These are phyloP conservation scores for Mus spretus DNA, from an alignment of 2,797 vertebrate species.

Conservation along the genomic window DNA sequence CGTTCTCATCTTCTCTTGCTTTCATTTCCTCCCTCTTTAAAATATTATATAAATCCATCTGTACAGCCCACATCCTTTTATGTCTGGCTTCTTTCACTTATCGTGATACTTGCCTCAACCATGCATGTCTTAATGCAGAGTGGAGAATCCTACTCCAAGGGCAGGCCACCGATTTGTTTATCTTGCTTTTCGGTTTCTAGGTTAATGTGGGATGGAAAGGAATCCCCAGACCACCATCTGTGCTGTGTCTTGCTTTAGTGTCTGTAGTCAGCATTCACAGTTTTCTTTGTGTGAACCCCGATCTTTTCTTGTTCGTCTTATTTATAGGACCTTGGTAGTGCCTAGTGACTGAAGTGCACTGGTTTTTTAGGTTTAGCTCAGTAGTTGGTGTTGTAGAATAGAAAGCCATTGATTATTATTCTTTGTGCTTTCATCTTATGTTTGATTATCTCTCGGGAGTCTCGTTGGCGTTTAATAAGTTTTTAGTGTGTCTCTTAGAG, in stretches of 20 bases:
- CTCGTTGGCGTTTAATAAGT: not conserved
- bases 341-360: not conserved
- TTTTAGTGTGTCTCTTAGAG: conserved; percentile 38
- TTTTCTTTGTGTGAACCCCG: conserved; percentile 10
- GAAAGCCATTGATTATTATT: conserved; percentile 19
- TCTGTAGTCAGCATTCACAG: not conserved
- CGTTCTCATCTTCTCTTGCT: not conserved
- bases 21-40: not conserved
- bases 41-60: not conserved
- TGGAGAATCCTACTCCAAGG: not conserved
- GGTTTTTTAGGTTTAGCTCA: conserved; percentile 47
- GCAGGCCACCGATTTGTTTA: not conserved
- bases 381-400: not conserved
- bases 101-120: not conserved
- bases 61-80: not conserved
- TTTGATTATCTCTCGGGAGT: not conserved
- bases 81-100: conserved; percentile 5
- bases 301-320: not conserved
- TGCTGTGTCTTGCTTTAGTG: conserved; percentile 20
- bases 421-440: conserved; percentile 25
- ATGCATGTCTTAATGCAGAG: not conserved
- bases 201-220: conserved; percentile 38
- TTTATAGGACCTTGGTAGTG: conserved; percentile 56
- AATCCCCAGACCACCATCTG: not conserved
- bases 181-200: conserved; percentile 34